These are phyloP conservation scores for Heliopora coerulea DNA, from an alignment of 92 coral and sea anemone genomes.

Conservation along the genomic window DNA sequence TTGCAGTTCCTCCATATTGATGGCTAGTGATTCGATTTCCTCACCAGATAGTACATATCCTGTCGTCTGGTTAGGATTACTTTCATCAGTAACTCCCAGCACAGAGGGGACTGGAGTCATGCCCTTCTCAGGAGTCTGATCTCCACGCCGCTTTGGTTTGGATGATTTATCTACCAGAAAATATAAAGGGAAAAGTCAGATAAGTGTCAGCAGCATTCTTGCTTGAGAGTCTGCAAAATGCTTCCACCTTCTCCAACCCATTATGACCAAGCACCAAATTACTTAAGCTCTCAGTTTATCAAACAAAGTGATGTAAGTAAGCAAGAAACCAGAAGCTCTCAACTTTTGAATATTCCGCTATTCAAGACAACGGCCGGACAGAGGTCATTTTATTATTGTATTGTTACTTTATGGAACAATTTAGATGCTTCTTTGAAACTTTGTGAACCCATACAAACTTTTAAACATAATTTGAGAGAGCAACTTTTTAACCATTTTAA, in stretches of 20 bases:
- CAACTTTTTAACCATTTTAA: no score
- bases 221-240: not conserved
- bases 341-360: no score
- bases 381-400: no score
- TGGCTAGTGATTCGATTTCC: slow-evolving; percentile 90
- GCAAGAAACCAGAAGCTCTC: no score
- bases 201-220: not conserved
- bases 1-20: slow-evolving; percentile 75
- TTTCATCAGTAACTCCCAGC: slow-evolving; percentile 66
- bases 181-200: not conserved
- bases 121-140: slow-evolving; percentile 90
- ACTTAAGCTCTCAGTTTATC: no score
- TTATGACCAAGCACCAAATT: not conserved
- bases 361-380: no score
- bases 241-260: not conserved
- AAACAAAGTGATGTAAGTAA: no score
- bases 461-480: no score
- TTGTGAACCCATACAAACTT: no score
- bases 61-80: slow-evolving; percentile 47
- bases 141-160: slow-evolving; percentile 76
- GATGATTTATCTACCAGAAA: slow-evolving; percentile 54
- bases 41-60: slow-evolving; percentile 84
- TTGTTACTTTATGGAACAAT: no score
- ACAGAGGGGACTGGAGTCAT: slow-evolving; percentile 85
- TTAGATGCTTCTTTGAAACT: no score